These are phyloP conservation scores for Zingel zingel DNA, from an alignment of 2,113 vertebrate genomes.

Conservation along the genomic window DNA sequence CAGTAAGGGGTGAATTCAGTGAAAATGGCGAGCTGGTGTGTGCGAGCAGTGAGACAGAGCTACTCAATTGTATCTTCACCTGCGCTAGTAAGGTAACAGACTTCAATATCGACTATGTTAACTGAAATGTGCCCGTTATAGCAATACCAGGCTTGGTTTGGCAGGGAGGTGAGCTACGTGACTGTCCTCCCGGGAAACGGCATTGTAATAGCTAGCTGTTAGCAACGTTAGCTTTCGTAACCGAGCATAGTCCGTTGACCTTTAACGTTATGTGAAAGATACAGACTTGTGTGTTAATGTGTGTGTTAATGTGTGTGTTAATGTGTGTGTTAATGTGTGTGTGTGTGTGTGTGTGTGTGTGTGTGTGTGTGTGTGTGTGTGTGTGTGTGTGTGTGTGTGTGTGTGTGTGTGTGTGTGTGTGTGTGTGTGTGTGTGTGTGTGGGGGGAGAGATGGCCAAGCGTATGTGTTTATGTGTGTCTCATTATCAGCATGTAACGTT, in stretches of 20 bases:
- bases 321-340: neutral
- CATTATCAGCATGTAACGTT: neutral
- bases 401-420: neutral
- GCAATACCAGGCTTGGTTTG: neutral
- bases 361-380: neutral
- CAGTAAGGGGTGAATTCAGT: neutral
- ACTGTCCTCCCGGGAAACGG: neutral
- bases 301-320: neutral
- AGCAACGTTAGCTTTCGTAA: conserved; percentile 32
- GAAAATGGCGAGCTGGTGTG: conserved; percentile 84
- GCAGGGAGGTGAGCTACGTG: neutral
- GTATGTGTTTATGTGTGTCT: neutral
- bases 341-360: neutral
- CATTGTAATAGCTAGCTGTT: neutral
- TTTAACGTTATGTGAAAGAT: neutral
- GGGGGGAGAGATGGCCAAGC: accelerated
- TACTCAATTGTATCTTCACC: conserved; percentile 67
- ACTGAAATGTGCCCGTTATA: neutral
- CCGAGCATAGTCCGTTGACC: neutral
- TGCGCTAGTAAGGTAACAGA: conserved; percentile 70
- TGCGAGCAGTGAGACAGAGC: conserved; percentile 76
- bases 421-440: neutral
- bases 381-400: neutral
- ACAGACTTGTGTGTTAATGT: neutral
- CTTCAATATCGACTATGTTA: neutral